phyloP scores from a whole-genome alignment of 2,888 invertebrate genomes.

The Aleiodes testaceus region DNA sequence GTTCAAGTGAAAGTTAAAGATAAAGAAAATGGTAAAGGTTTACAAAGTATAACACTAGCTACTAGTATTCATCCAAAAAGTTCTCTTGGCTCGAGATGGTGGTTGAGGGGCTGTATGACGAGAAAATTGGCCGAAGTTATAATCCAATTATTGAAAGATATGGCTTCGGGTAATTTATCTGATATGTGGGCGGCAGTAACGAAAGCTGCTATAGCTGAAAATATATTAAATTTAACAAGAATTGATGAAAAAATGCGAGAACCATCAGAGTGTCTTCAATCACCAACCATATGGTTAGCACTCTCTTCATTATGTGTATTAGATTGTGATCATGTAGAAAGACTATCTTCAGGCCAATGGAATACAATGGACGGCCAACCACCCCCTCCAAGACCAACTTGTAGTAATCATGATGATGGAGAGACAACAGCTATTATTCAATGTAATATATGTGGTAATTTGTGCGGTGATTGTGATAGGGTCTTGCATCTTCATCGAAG shows the following conservation, averaged over 20 bases:
- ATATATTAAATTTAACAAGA: slow-evolving; percentile 88
- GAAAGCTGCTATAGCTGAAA: slow-evolving; percentile 90
- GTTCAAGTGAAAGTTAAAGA: slow-evolving; percentile 90
- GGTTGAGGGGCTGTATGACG: slow-evolving; percentile 88
- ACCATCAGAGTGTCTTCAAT: slow-evolving; percentile 85
- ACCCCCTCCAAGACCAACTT: slow-evolving; percentile 81
- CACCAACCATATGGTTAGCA: slow-evolving; percentile 92
- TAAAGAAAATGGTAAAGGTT: slow-evolving; percentile 74
- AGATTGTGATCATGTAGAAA: slow-evolving; percentile 91
- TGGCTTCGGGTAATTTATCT: slow-evolving; percentile 91
- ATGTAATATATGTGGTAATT: slow-evolving; percentile 91
- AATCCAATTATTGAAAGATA: slow-evolving; percentile 90
- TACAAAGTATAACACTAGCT: slow-evolving; percentile 76
- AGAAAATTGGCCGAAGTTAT: slow-evolving; percentile 91
- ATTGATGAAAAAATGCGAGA: slow-evolving; percentile 84
- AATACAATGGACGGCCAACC: slow-evolving; percentile 78
- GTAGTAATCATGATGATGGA: slow-evolving; percentile 97
- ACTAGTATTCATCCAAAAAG: slow-evolving; percentile 78
- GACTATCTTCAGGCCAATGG: slow-evolving; percentile 86
- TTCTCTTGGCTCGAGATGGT: slow-evolving; percentile 81
- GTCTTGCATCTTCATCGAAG: slow-evolving; percentile 93
- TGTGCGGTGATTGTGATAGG: slow-evolving; percentile 97
- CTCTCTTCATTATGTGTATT: slow-evolving; percentile 94
- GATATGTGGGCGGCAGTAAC: slow-evolving; percentile 90
- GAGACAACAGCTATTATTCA: slow-evolving; percentile 93